Evolutionary conservation across 2,113 vertebrate species (phyloP).

Genomic region (Callipepla squamata): DNA sequence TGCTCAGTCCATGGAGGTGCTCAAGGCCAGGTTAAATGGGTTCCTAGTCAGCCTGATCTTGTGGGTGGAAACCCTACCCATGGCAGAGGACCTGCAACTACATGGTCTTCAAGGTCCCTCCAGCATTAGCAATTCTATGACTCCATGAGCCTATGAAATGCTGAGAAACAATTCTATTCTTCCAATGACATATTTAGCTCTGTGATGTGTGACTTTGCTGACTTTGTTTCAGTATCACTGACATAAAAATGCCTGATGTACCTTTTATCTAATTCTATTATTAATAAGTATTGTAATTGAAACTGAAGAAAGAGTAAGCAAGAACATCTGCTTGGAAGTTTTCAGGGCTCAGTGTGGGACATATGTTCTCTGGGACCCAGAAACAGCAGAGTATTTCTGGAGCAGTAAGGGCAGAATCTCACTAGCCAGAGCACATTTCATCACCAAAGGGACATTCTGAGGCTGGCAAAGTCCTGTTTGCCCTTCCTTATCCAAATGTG

Average conservation of each 20-base stretch:
- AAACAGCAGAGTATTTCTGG: rapidly evolving
- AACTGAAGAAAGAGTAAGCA: neutral
- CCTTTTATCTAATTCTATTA: neutral
- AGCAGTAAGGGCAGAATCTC: neutral
- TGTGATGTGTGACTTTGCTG: neutral
- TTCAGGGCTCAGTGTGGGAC: neutral
- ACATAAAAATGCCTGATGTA: neutral
- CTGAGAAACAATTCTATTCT: neutral
- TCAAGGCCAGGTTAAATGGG: no score
- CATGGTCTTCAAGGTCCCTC: no score
- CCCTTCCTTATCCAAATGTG: neutral
- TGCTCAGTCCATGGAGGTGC: no score
- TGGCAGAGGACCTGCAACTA: no score
- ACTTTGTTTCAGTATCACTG: neutral
- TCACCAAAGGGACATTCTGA: neutral
- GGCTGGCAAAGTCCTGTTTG: neutral
- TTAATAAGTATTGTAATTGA: neutral
- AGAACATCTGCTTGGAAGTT: neutral
- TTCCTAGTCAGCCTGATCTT: no score
- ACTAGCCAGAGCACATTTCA: neutral
- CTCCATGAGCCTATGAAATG: no score
- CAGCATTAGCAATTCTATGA: no score
- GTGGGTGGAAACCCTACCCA: no score
- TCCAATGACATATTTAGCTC: neutral
- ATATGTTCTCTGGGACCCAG: neutral